These are phyloP conservation scores for Cheumatopsyche charites DNA, from an alignment of 1,140 invertebrate genomes.

Conservation along the genomic window DNA sequence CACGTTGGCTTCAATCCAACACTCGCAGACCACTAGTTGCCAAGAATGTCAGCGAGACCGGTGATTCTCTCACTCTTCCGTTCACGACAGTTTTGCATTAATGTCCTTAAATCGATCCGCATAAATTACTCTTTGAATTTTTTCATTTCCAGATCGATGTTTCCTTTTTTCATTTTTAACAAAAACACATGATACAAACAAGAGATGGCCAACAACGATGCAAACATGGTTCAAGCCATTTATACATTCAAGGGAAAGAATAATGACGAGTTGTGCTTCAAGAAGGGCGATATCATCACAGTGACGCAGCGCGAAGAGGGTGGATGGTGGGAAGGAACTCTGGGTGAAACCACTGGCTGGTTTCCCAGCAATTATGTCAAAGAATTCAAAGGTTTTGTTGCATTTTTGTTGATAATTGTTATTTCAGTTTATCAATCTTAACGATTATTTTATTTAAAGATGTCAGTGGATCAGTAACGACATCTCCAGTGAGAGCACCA, in stretches of 20 bases:
- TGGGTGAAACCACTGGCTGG: constrained; percentile 95
- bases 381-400: constrained; percentile 72
- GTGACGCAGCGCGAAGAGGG: constrained; percentile 92
- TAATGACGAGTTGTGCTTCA: constrained; percentile 96
- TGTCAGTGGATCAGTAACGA: constrained; percentile 59
- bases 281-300: constrained; percentile 95
- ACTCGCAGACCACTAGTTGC: constrained; percentile 17
- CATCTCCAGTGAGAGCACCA: constrained; percentile 66
- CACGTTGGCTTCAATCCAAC: constrained; percentile 22
- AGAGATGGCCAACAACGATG: constrained; percentile 64
- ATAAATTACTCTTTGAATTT: too few species aligned
- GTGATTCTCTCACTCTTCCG: constrained; percentile 5
- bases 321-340: constrained; percentile 97
- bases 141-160: constrained; percentile 35
- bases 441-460: constrained; percentile 52
- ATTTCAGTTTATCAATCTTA: too few species aligned
- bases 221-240: constrained; percentile 84
- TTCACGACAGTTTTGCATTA: neutral
- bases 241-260: constrained; percentile 94
- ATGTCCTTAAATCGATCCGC: neutral
- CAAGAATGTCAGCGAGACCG: constrained; percentile 26
- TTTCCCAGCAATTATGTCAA: constrained; percentile 98
- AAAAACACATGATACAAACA: constrained; percentile 15
- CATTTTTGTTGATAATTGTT: too few species aligned
- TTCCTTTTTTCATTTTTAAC: neutral